Percentiles rank a stretch among this genome's conserved stretches.
Conservation (phyloP, 1,140 invertebrate species). For the Aphaenogaster floridana region DNA sequence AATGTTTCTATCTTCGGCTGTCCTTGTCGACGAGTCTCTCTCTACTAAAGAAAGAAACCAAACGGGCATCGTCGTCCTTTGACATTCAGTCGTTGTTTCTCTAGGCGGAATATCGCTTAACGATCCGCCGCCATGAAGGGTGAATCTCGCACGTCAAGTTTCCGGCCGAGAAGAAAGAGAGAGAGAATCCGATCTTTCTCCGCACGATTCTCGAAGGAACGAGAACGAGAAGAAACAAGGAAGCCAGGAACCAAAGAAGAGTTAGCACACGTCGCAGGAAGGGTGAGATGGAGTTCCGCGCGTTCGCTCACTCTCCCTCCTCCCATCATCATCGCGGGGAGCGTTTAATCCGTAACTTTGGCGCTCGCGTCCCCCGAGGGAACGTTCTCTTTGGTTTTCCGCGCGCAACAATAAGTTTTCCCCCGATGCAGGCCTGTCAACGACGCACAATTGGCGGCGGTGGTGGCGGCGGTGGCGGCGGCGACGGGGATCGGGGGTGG, state of each 20-base stretch:
- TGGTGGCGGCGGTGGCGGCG: constrained; percentile 80
- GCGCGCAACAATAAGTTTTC: constrained; percentile 83
- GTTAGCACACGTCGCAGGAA: constrained; percentile 29
- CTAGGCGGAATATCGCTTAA: constrained; percentile 63
- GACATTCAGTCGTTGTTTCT: constrained; percentile 39
- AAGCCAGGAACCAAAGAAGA: constrained; percentile 39
- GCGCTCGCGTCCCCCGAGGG: constrained; percentile 73
- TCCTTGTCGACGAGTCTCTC: not conserved
- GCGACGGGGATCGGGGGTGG: constrained; percentile 53
- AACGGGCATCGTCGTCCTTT: constrained; percentile 28
- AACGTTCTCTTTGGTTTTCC: constrained; percentile 83
- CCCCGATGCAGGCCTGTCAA: constrained; percentile 83
- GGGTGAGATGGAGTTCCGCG: constrained; percentile 34
- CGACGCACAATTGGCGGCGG: constrained; percentile 84
- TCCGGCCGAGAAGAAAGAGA: not conserved
- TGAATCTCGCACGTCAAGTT: constrained; percentile 47
- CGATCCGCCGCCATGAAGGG: constrained; percentile 39
- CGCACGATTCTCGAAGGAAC: constrained; percentile 57
- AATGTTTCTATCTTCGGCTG: constrained; percentile 30
- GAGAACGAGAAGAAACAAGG: constrained; percentile 52
- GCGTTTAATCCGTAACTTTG: constrained; percentile 82
- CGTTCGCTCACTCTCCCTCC: constrained; percentile 13
- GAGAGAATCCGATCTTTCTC: constrained; percentile 32
- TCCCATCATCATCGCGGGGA: constrained; percentile 67
- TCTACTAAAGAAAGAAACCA: constrained; percentile 24